Evolutionary conservation across 2,888 invertebrate genomes (phyloP), one percentile per base, ranked within the genome.

Genomic region (Dastarcus helophoroides): DNA sequence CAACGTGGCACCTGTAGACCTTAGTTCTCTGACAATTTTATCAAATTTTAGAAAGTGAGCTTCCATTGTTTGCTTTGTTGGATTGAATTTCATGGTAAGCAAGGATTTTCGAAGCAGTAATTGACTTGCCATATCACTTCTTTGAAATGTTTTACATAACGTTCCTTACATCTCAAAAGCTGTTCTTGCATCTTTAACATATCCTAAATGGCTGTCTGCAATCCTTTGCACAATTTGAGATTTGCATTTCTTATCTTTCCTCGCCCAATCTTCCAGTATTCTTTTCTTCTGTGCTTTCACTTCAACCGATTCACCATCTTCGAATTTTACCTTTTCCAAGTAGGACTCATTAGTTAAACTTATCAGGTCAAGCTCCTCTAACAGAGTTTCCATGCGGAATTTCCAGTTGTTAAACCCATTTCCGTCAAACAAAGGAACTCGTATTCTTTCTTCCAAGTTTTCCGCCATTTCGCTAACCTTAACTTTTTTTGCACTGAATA

Each of bases 111-210:
- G 26, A 15, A 47, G 26, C 21, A 35, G 40, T 6, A 46, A 26
- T 26, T 48, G 45, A 15, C 37, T 44, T 3, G 45, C 39, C 10
- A 47, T 26, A 5, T 44, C 40, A 35, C 41, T 46, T 16, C 43
- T 36, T 35, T 44, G 38, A 23, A 46, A 47, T 4, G 36, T 36
- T 3, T 17, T 15, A 36, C 40, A 32, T 12, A 48, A 27, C 3
- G 44, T 41, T 29, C 32, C 36, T 46, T 46, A 47, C 41, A 49
- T 45, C 26, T 40, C 14, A 32, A 31, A 45, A 10, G 42, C 41
- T 12, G 39, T 44, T 7, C 35, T 33, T 33, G 38, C 41, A 12
- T 44, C 44, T 35, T 46, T 46, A 6, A 47, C 30, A 31, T 42
- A 38, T 21, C 48, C 39, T 7, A 48, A 29, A 26, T 48, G 46